Evolutionary conservation across 1,140 invertebrate genomes (phyloP), one percentile per base, ranked within the genome.

Genomic region (Doryteuthis pealeii): DNA sequence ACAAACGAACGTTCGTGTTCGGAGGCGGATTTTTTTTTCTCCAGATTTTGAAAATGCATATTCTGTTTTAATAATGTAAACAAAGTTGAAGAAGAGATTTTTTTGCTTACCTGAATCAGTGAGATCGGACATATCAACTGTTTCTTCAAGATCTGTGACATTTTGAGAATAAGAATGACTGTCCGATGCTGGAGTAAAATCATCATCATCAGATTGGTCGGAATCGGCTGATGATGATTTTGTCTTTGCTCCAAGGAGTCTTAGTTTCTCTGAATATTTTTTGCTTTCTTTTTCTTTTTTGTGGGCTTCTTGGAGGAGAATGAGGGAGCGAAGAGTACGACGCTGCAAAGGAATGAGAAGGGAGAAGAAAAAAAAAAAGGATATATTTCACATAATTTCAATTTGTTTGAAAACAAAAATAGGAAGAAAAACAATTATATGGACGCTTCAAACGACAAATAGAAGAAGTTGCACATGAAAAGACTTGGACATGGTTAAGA

Each of bases 31-130:
- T n/a, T n/a, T n/a, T n/a, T n/a, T n/a, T n/a, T n/a, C n/a, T n/a
- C n/a, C n/a, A n/a, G n/a, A n/a, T n/a, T n/a, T n/a, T n/a, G n/a
- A n/a, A n/a, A n/a, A n/a, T n/a, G n/a, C n/a, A n/a, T n/a, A n/a
- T n/a, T n/a, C n/a, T n/a, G n/a, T n/a, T n/a, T n/a, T n/a, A n/a
- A n/a, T n/a, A n/a, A n/a, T n/a, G n/a, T n/a, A n/a, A n/a, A 62
- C 18, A 28, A 18, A 0, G 0, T 6, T 15, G 54, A 62, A 62
- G 54, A 62, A 62, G 18, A 18, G 18, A 62, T n/a, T n/a, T n/a
- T n/a, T n/a, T 28, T 15, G 4, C 18, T 45, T 70, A 83, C 82
- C 82, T 66, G 84, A 83, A 15, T 81, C 78, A 26, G 81, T 80
- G 2, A 84, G 72, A 43, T 83, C 81, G 15, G 79, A 80, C 35